Base-by-base conservation (phyloP, 1,140 invertebrate genomes). In the Adoxophyes honmai region DNA sequence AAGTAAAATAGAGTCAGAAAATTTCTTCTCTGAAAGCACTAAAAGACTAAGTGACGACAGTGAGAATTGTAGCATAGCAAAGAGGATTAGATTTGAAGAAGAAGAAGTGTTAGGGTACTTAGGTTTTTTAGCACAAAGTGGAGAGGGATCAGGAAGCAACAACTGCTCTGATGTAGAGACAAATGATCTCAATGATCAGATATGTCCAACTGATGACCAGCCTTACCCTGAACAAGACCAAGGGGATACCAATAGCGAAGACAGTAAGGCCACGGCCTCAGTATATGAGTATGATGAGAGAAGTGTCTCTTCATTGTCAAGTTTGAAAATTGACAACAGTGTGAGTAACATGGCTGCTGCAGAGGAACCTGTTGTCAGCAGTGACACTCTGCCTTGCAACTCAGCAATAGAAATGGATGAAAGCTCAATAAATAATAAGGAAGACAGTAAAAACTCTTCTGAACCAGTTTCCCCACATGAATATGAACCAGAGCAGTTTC, bases 201-300 rank as follows among this genome's bases (percentile, higher is more conserved):
- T 73, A 1, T 68, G 67, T 65, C 72, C 73, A 52, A 77, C 64
- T 75, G 75, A 80, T 60, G 82, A 81, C 13, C 68, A 71, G 35
- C 51, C 74, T 15, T 80, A 78, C 35, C 59, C 76, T 57, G 73
- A 60, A 8, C 78, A 79, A 60, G 82, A 86, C 52, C 73, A 77
- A 57, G 71, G 37, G 34, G 81, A 86, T 53, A 82, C 81, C 36
- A 86, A 84, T 18, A 89, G 84, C 80, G 82, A 88, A 69, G 84
- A 89, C 52, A 86, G 81, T 52, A 85, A 87, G 70, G 81, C 81
- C 16, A 88, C 81, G 42, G 61, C 77, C 33, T 81, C 79, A 42
- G 74, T 78, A 54, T 88, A 86, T 75, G 82, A 88, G 55, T 87
- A 84, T 85, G 86, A 88, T 73, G 83, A 84, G 38, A 73, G 68